Evolutionary conservation across 1,140 invertebrate species (phyloP).

Genomic region (Zaprionus gabonicus): DNA sequence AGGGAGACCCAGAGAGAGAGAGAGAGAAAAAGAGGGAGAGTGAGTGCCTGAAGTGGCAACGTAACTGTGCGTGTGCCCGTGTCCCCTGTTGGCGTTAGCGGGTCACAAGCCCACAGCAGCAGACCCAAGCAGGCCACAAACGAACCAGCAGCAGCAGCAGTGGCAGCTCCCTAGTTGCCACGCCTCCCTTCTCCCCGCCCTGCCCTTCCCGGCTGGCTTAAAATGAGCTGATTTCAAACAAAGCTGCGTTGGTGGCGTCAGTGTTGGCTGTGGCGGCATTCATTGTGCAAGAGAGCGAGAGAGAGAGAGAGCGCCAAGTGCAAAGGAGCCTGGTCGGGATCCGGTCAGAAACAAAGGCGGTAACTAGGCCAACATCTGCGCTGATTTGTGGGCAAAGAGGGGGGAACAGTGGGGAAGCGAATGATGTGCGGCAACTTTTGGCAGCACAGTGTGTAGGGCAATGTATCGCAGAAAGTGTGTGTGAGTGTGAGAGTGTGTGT

Average conservation of each 20-base stretch:
- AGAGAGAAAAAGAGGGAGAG: background rate
- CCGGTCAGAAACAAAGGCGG: conserved; percentile 71
- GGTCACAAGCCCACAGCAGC: conserved; percentile 44
- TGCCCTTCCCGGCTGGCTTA: conserved; percentile 46
- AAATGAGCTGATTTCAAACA: conserved; percentile 79
- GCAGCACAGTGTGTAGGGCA: conserved; percentile 10
- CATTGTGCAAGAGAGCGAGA: conserved; percentile 54
- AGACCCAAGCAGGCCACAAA: conserved; percentile 51
- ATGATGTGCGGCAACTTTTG: conserved; percentile 55
- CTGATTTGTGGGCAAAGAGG: conserved; percentile 42
- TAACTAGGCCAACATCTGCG: conserved; percentile 77
- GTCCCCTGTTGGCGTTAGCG: conserved; percentile 58
- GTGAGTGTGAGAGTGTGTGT: conserved; percentile 54
- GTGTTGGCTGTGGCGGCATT: conserved; percentile 48
- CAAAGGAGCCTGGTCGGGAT: conserved; percentile 36
- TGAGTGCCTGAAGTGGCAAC: background rate
- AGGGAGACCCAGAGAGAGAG: background rate
- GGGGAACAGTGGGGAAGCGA: background rate
- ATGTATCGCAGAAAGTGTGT: background rate
- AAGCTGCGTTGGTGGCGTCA: conserved; percentile 54
- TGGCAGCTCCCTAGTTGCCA: conserved; percentile 51
- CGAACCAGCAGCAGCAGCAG: conserved; percentile 40
- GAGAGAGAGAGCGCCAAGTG: background rate
- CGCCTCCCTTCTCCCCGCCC: background rate
- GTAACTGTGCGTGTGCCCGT: conserved; percentile 62